A percentile compares a stretch with the other conserved stretches of the same genome.
These are phyloP conservation scores for Scomber colias DNA, from an alignment of 2,113 vertebrate species.

Conservation along the genomic window DNA sequence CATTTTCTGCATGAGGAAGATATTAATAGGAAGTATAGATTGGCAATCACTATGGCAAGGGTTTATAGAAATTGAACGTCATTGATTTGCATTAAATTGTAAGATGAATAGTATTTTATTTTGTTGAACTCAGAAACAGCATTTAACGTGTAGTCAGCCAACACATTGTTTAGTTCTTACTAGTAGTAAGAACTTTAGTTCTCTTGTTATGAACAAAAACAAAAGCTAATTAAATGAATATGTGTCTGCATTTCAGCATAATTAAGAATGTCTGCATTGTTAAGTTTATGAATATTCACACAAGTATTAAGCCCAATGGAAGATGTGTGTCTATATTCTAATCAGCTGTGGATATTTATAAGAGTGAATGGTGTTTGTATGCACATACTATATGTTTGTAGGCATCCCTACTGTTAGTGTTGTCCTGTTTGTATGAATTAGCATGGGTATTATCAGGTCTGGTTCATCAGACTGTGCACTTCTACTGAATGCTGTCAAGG, in stretches of 20 bases:
- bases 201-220: neutral
- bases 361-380: neutral
- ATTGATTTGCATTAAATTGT: constrained; percentile 28
- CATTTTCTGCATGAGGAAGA: constrained; percentile 11
- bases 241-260: neutral
- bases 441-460: constrained; percentile 48
- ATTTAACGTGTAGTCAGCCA: constrained; percentile 1
- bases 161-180: neutral
- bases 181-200: no score
- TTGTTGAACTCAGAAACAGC: constrained; percentile 2
- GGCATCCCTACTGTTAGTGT: neutral
- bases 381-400: constrained; percentile 30
- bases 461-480: constrained; percentile 36
- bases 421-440: constrained; percentile 37
- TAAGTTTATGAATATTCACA: constrained; percentile 4
- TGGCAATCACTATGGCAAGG: neutral
- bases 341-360: neutral
- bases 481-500: constrained; percentile 42
- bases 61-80: neutral
- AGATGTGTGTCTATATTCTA: constrained; percentile 3
- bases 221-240: neutral
- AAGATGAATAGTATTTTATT: constrained; percentile 25
- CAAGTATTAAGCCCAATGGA: neutral
- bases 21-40: neutral
- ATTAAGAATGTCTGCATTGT: neutral